A percentile compares a stretch with the other conserved stretches of the same genome.
phyloP scores from a whole-genome alignment of 2,888 invertebrate species.

The Chrysolina americana region DNA sequence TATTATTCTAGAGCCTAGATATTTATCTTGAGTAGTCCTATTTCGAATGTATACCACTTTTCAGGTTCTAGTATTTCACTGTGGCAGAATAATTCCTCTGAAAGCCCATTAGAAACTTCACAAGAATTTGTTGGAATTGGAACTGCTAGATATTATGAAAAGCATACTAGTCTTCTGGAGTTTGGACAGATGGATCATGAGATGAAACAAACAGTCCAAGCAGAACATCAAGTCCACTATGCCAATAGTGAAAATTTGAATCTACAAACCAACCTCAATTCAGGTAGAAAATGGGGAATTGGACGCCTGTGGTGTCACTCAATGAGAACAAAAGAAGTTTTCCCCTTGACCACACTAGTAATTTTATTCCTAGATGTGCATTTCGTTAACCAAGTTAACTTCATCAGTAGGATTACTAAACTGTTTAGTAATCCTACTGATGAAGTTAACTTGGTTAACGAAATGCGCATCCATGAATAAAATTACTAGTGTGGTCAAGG shows the following conservation, averaged over 20 bases:
- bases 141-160: neutral
- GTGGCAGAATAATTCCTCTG: neutral
- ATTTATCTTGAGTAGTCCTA: no score
- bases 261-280: slow-evolving; percentile 71
- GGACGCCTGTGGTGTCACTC: no score
- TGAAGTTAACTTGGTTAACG: no score
- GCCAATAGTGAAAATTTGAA: slow-evolving; percentile 45
- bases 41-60: neutral
- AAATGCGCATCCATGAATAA: no score
- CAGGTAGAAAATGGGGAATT: slow-evolving; percentile 67
- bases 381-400: no score
- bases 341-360: no score
- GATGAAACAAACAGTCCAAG: neutral
- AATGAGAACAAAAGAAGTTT: no score
- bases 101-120: neutral
- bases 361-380: no score
- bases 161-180: neutral
- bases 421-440: no score
- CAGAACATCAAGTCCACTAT: neutral
- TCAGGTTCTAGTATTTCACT: neutral
- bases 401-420: no score
- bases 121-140: neutral
- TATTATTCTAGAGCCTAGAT: no score
- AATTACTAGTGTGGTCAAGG: no score
- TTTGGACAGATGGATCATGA: neutral